These are phyloP conservation scores for Brachyalestes nurse DNA, from an alignment of 2,797 vertebrate genomes.

Conservation along the genomic window DNA sequence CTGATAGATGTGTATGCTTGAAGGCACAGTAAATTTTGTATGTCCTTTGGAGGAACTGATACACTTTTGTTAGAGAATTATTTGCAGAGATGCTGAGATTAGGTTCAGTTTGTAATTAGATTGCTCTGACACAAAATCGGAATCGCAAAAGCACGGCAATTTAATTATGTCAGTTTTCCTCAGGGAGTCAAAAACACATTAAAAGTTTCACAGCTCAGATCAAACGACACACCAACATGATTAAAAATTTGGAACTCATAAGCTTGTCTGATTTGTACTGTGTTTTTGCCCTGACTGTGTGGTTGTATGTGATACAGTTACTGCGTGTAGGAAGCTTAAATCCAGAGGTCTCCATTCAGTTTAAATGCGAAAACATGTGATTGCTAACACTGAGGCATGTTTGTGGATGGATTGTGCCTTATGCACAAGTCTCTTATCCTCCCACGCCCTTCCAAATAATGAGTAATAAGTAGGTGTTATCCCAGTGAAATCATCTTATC, in stretches of 20 bases:
- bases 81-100: conserved; percentile 6
- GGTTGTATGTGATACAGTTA: not conserved
- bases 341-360: not conserved
- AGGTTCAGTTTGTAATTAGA: not conserved
- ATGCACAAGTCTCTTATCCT: conserved; percentile 21
- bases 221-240: not conserved
- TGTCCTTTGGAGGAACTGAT: not conserved
- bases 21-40: not conserved
- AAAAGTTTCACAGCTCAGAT: not conserved
- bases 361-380: not conserved
- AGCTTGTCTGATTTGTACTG: not conserved
- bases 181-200: not conserved
- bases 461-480: conserved; percentile 13
- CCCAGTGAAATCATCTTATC: not conserved
- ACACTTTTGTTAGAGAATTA: not conserved
- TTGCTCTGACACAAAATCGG: not conserved
- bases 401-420: conserved; percentile 29
- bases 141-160: not conserved
- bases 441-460: conserved; percentile 15
- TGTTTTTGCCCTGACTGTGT: not conserved
- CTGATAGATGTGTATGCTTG: not conserved
- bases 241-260: not conserved
- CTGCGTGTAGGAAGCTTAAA: conserved; percentile 1
- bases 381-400: not conserved
- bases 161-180: conserved; percentile 5